Percentiles rank a stretch among this genome's conserved stretches.
phyloP scores from a whole-genome alignment of 2,113 vertebrate species.

The Albula glossodonta region DNA sequence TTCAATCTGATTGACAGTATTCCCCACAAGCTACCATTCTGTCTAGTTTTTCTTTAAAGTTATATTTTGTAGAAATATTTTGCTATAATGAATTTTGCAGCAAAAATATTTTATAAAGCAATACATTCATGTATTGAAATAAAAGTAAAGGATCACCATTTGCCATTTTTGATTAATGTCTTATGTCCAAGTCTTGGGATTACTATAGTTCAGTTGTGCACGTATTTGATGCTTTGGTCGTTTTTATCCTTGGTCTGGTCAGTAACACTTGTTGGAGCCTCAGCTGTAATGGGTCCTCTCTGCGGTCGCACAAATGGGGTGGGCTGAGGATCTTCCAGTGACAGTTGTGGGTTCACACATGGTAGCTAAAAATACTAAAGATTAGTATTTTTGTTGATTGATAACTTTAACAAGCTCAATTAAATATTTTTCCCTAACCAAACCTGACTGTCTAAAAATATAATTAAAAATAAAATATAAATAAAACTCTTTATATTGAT shows the following conservation, averaged over 20 bases:
- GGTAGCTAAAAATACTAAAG: not conserved
- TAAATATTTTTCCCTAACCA: no score
- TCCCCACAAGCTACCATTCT: not conserved
- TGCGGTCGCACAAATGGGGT: not conserved
- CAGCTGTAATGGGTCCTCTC: not conserved
- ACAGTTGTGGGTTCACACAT: not conserved
- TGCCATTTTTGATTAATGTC: no score
- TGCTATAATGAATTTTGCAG: no score
- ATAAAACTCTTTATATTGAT: no score
- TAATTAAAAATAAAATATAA: no score
- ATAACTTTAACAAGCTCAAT: no score
- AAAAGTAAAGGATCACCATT: no score
- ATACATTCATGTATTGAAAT: no score
- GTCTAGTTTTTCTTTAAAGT: not conserved
- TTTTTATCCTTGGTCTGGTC: not conserved
- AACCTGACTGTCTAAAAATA: no score
- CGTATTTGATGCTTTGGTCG: not conserved
- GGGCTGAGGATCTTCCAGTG: not conserved
- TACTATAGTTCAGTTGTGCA: not conserved
- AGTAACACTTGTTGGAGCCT: not conserved
- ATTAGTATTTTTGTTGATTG: not conserved
- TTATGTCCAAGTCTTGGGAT: not conserved
- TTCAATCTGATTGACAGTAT: no score
- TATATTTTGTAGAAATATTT: not conserved
- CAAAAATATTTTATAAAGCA: not conserved